Conservation (phyloP, 2,797 vertebrate genomes). For the Xiphorhynchus erythropygius region DNA sequence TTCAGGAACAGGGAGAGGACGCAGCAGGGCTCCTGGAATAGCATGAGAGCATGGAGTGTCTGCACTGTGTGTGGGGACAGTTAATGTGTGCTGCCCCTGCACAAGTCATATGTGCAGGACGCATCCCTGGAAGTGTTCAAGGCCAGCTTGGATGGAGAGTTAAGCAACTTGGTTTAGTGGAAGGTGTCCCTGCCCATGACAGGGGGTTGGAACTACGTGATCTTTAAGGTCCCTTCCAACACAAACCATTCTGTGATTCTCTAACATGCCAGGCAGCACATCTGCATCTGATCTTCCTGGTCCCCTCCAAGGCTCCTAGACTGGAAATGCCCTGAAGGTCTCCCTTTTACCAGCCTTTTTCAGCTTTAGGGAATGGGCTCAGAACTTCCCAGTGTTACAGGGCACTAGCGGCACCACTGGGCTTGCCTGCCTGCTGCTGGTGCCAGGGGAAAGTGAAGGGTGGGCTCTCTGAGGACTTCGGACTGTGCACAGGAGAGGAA, state of each 20-base stretch:
- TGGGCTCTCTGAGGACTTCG: not conserved
- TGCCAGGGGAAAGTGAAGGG: not conserved
- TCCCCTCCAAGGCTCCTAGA: not conserved
- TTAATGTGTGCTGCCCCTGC: not conserved
- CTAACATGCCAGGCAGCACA: rapidly evolving
- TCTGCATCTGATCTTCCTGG: not conserved
- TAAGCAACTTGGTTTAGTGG: not conserved
- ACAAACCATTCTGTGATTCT: not conserved
- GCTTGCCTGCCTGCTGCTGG: not conserved
- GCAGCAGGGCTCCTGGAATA: rapidly evolving
- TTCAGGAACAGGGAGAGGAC: not conserved
- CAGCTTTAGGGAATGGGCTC: not conserved
- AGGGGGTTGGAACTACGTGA: not conserved
- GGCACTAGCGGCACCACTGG: rapidly evolving
- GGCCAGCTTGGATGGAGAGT: not conserved
- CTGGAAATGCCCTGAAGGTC: not conserved
- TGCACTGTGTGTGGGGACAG: not conserved
- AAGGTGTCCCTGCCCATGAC: not conserved
- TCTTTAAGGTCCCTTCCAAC: not conserved
- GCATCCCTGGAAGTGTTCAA: not conserved
- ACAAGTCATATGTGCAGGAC: not conserved
- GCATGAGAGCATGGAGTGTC: not conserved
- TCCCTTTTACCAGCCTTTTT: not conserved
- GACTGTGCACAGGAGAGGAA: not conserved
- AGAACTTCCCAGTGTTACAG: not conserved